Percentiles rank a stretch among this genome's conserved stretches.
phyloP scores from a whole-genome alignment of 1,140 invertebrate species.

The Cyphomyrmex costatus region DNA sequence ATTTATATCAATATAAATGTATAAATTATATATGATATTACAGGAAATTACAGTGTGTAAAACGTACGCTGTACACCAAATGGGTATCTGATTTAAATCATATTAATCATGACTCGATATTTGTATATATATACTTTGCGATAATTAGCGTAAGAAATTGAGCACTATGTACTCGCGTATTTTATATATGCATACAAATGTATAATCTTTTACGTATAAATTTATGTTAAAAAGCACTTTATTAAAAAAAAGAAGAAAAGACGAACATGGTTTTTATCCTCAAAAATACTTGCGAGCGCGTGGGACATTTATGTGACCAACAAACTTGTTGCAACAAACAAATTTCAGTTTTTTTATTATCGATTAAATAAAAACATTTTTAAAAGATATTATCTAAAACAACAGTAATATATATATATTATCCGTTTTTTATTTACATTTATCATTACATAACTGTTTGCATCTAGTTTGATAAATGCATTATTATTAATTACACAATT shows the following conservation, averaged over 20 bases:
- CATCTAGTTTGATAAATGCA: constrained; percentile 33
- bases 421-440: background rate
- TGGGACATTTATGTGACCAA: background rate
- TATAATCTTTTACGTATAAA: constrained; percentile 73
- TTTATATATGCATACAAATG: constrained; percentile 76
- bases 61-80: constrained; percentile 66
- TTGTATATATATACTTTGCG: constrained; percentile 72
- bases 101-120: constrained; percentile 50
- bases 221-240: constrained; percentile 63
- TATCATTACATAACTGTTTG: background rate
- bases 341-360: constrained; percentile 9
- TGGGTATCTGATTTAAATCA: constrained; percentile 64
- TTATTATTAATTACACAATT: background rate
- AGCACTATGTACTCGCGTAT: constrained; percentile 73
- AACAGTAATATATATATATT: background rate
- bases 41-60: constrained; percentile 11
- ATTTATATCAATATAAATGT: constrained; percentile 22
- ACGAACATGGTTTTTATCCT: constrained; percentile 44
- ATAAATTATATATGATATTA: constrained; percentile 19
- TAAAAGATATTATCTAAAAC: background rate
- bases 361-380: constrained; percentile 2
- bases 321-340: background rate
- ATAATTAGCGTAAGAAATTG: constrained; percentile 71
- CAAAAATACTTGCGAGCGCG: constrained; percentile 15
- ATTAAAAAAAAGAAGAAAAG: constrained; percentile 63